phyloP scores from a whole-genome alignment of 2,113 vertebrate species.

The Odontophorus gujanensis region DNA sequence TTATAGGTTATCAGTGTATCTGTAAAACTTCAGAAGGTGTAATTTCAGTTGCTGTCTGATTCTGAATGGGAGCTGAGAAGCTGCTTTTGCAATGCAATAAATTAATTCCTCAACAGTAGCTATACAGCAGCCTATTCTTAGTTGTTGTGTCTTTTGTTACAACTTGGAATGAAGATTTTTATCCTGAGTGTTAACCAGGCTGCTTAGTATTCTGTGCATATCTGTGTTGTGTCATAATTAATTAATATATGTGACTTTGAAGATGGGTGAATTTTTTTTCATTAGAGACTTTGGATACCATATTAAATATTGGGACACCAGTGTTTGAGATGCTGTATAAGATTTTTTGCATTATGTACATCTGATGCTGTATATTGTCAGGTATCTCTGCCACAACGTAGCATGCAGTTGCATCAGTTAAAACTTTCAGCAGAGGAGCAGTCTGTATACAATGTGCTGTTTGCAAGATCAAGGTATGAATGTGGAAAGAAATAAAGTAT shows the following conservation, averaged over 20 bases:
- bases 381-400: slow-evolving; percentile 87
- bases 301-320: neutral
- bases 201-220: neutral
- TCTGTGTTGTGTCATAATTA: neutral
- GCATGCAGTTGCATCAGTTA: slow-evolving; percentile 82
- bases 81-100: neutral
- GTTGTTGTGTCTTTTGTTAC: neutral
- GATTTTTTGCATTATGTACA: neutral
- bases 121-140: neutral
- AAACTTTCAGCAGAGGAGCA: slow-evolving; percentile 89
- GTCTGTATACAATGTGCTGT: slow-evolving; percentile 89
- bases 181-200: neutral
- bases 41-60: neutral
- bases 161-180: neutral
- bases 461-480: slow-evolving; percentile 88
- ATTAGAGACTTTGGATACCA: neutral
- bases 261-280: neutral
- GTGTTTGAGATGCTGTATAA: neutral
- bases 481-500: neutral
- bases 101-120: neutral
- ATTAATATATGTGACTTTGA: neutral
- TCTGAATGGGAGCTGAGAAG: neutral
- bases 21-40: neutral
- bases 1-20: neutral
- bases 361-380: slow-evolving; percentile 39